Evolutionary conservation across 2,888 invertebrate species (phyloP), one percentile per base, ranked within the genome.

Genomic region (Amblyjoppa proteus): DNA sequence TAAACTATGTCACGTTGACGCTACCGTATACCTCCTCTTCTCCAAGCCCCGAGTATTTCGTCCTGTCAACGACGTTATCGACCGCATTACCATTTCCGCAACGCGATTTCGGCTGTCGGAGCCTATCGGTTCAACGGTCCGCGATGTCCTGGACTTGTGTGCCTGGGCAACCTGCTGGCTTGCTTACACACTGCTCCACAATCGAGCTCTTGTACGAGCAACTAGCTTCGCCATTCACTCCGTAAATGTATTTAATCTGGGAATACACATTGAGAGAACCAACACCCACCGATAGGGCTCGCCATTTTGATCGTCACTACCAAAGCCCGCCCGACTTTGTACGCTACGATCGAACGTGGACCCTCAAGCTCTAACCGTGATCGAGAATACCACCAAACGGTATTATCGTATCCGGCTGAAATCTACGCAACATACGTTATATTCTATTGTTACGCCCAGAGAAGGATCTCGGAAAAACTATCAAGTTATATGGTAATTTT

Each of bases 161-260:
- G 49, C 38, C 77, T 64, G 58, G 16, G 1, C 68, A 6, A 66
- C 58, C 58, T 71, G 51, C 53, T 34, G 31, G 58, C 61, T 61
- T 61, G 61, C 68, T 69, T 76, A 64, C 77, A 45, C 53, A 56
- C 68, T 49, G 58, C 41, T 53, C 68, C 53, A 69, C 69, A 56
- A 58, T 61, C 81, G 56, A 28, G n/a, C n/a, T 45, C 34, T 73
- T 49, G 66, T 74, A 76, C 31, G 45, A 71, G 45, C 45, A 81
- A 34, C 81, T 51, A 45, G 41, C 45, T 69, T 78, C 28, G 51
- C 66, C 68, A 51, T 73, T 77, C 58, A 68, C 75, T 77, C 49
- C 73, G 77, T 70, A 73, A 81, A 81, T 66, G 84, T 81, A 80
- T 80, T 85, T 81, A 85, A 85, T 75, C 81, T 69, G 74, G 64